These are phyloP conservation scores for Amiota mariae DNA, from an alignment of 2,888 invertebrate species.

Conservation along the genomic window DNA sequence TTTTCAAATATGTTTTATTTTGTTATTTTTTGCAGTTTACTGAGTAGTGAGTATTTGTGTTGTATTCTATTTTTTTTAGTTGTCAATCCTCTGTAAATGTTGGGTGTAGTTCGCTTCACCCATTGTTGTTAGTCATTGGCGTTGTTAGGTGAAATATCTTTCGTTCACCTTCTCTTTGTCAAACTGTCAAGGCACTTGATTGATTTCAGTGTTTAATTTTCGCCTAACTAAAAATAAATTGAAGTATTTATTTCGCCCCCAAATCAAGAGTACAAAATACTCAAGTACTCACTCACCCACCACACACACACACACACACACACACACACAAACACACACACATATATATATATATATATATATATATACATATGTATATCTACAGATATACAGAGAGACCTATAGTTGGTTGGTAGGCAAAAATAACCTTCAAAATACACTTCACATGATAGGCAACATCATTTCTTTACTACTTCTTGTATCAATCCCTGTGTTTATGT, in stretches of 20 bases:
- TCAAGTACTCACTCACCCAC: neutral
- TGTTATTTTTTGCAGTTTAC: too few species aligned
- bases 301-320: neutral
- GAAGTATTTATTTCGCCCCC: slow-evolving; percentile 1
- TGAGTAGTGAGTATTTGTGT: neutral
- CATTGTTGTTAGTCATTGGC: too few species aligned
- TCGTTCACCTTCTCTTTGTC: neutral
- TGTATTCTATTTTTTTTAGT: neutral
- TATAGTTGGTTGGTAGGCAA: neutral
- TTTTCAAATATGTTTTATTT: too few species aligned
- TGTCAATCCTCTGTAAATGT: neutral
- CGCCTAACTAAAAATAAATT: slow-evolving; percentile 9
- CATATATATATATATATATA: too few species aligned
- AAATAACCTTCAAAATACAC: slow-evolving; percentile 18
- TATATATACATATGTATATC: too few species aligned
- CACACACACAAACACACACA: too few species aligned
- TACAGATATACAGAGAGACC: too few species aligned
- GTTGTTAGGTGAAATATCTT: neutral
- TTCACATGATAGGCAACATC: neutral
- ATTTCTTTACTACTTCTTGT: neutral
- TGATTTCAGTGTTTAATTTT: slow-evolving; percentile 12
- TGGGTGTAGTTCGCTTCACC: neutral
- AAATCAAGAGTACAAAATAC: neutral
- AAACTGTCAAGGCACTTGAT: slow-evolving; percentile 20
- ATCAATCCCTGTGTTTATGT: neutral